phyloP scores from a whole-genome alignment of 2,113 vertebrate genomes.

The Artemisiospiza belli region DNA sequence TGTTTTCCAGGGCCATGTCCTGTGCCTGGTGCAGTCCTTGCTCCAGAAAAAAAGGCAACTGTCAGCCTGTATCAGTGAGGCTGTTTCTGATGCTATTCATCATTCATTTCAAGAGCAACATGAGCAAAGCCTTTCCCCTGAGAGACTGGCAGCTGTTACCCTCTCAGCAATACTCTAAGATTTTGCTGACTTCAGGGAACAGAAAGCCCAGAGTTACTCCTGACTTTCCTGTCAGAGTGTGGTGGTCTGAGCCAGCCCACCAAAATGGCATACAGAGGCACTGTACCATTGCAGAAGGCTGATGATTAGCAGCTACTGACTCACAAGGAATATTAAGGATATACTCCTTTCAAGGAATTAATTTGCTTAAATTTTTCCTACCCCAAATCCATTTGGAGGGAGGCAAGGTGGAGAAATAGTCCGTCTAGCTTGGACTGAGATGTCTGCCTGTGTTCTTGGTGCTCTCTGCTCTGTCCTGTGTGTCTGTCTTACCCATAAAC shows the following conservation, averaged over 20 bases:
- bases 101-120: conserved; percentile 26
- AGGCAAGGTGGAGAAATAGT: not conserved
- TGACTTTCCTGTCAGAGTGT: not conserved
- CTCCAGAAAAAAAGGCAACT: not conserved
- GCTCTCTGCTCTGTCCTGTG: not conserved
- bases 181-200: conserved; percentile 38
- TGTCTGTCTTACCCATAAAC: not conserved
- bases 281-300: not conserved
- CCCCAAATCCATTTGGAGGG: not conserved
- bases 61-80: not conserved
- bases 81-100: conserved; percentile 17
- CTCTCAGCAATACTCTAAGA: not conserved
- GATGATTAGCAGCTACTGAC: not conserved
- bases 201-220: not conserved
- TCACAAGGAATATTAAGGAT: not conserved
- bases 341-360: not conserved
- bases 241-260: not conserved
- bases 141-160: conserved; percentile 24
- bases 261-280: not conserved
- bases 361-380: not conserved
- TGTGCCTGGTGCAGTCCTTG: not conserved
- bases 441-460: not conserved
- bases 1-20: not conserved
- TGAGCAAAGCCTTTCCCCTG: not conserved
- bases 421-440: not conserved